Evolutionary conservation across 1,140 invertebrate genomes (phyloP).

Genomic region (Calephelis nemesis): DNA sequence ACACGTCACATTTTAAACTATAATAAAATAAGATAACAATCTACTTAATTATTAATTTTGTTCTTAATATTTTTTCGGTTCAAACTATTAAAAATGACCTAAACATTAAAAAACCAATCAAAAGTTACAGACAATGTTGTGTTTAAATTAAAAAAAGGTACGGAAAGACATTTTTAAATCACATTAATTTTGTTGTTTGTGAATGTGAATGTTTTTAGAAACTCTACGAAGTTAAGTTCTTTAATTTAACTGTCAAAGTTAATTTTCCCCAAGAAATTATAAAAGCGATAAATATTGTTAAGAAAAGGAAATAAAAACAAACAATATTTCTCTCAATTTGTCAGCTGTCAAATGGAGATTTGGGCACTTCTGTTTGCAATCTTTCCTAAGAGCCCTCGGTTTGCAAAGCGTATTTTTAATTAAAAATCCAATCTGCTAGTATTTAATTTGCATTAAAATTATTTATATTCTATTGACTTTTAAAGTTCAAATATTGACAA

Average conservation of each 20-base stretch:
- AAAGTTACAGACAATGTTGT: too few relatives aligned
- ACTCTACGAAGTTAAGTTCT: slow-evolving; percentile 4
- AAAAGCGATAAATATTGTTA: slow-evolving; percentile 36
- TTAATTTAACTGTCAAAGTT: slow-evolving; percentile 17
- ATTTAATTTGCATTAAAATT: slow-evolving; percentile 20
- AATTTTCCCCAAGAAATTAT: slow-evolving; percentile 6
- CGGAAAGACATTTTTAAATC: too few relatives aligned
- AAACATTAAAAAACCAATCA: too few relatives aligned
- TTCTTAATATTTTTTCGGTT: too few relatives aligned
- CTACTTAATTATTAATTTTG: too few relatives aligned
- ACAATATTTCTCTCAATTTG: slow-evolving; percentile 54
- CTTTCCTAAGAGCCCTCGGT: slow-evolving; percentile 28
- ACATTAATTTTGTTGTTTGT: neutral
- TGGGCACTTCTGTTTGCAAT: slow-evolving; percentile 39
- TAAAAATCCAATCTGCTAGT: slow-evolving; percentile 21
- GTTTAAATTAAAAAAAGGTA: too few relatives aligned
- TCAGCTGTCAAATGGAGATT: slow-evolving; percentile 51
- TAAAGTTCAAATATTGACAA: too few relatives aligned
- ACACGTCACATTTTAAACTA: too few relatives aligned
- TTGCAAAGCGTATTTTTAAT: slow-evolving; percentile 25
- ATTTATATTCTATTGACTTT: slow-evolving; percentile 9
- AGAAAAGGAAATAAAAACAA: slow-evolving; percentile 37
- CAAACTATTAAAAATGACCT: too few relatives aligned
- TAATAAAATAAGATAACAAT: too few relatives aligned
- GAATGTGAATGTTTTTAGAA: neutral